Conservation (phyloP, 1,140 invertebrate species). For the Cyclina sinensis region DNA sequence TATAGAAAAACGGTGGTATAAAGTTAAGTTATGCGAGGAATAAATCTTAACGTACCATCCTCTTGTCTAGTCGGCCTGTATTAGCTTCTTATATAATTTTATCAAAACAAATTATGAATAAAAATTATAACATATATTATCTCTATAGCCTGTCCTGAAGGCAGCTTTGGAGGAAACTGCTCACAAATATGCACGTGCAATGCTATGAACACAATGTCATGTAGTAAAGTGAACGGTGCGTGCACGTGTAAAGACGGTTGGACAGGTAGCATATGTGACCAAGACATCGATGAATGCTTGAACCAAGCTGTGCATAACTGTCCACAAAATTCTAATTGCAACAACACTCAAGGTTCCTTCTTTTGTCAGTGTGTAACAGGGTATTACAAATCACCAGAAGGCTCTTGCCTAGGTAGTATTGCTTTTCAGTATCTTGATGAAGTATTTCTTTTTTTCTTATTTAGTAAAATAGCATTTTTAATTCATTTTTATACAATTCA, state of each 20-base stretch:
- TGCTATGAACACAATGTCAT: neutral
- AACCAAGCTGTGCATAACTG: neutral
- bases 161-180: slow-evolving; percentile 36
- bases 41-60: neutral
- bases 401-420: too few relatives aligned
- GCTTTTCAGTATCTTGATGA: too few relatives aligned
- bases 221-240: slow-evolving; percentile 41
- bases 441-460: too few relatives aligned
- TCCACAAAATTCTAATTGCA: slow-evolving; percentile 60
- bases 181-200: slow-evolving; percentile 15
- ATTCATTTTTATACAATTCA: too few relatives aligned
- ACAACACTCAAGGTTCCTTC: slow-evolving; percentile 68
- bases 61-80: neutral
- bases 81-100: neutral
- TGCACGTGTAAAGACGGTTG: slow-evolving; percentile 60
- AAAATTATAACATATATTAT: neutral
- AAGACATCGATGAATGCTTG: slow-evolving; percentile 70
- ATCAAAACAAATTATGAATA: too few relatives aligned
- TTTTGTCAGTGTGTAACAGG: slow-evolving; percentile 66
- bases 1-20: too few relatives aligned
- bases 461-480: too few relatives aligned
- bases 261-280: slow-evolving; percentile 14
- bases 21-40: neutral
- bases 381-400: neutral
- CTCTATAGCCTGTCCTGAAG: slow-evolving; percentile 34